Evolutionary conservation across 2,113 vertebrate species (phyloP), one percentile per base, ranked within the genome.

Genomic region (Periophthalmus modestus): DNA sequence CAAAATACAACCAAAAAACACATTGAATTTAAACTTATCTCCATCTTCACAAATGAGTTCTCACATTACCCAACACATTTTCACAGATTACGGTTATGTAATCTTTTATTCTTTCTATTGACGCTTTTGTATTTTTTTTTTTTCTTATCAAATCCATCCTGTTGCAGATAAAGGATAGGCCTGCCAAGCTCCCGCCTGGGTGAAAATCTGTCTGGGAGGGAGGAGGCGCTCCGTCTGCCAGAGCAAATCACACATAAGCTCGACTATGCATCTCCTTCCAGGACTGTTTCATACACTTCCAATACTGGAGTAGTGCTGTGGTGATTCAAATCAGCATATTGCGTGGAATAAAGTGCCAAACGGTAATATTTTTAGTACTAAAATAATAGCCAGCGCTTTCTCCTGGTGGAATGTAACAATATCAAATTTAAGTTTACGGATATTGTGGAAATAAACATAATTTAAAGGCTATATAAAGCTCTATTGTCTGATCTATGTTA

Each of bases 261-360:
- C 12, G 19, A 36, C 34, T 16, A 14, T 65, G 16, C 18, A 65
- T 65, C 62, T 65, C 34, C 34, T 21, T 65, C 33, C 62, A n/a
- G 34, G 18, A 19, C 62, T 65, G 34, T 10, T 65, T 39, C 43
- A 65, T 65, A 43, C 62, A n/a, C 62, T 43, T 65, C 62, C 18
- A 65, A 39, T 43, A 62, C 24, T 28, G 15, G 16, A 43, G 19
- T 65, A 43, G 16, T 62, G 28, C 6, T 24, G 15, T 39, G 19
- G 18, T 39, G 34, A 12, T 65, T 65, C 19, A 10, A 12, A 65
- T 71, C 39, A 21, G 46, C 75, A 78, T 75, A 78, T 73, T n/a
- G 52, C 59, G 0, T 3, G 55, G 16, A 6, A 70, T 52, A 59
- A 52, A n/a, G 28, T 24, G 11, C 57, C 12, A 13, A 24, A 14